Conservation (phyloP, 2,113 vertebrate species). For the Silurus meridionalis region DNA sequence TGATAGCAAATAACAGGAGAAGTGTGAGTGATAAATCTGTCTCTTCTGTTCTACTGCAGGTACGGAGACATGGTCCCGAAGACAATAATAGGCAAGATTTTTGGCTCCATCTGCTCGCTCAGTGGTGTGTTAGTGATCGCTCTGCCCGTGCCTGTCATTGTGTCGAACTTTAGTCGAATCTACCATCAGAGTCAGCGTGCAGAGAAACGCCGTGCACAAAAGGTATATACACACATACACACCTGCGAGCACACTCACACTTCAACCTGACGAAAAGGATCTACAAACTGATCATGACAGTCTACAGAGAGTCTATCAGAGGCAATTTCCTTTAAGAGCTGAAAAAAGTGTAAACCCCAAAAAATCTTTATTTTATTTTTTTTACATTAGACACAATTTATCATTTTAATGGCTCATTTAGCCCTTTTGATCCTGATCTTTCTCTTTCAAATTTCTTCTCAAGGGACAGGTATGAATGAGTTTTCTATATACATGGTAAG, state of each 20-base stretch:
- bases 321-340: too few relatives aligned
- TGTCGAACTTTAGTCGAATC: conserved; percentile 98
- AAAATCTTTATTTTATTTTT: too few relatives aligned
- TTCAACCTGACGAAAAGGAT: neutral
- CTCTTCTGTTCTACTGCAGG: conserved; percentile 66
- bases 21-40: neutral
- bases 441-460: neutral
- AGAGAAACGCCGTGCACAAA: conserved; percentile 92
- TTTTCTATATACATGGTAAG: too few relatives aligned
- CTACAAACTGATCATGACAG: neutral
- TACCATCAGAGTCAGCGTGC: conserved; percentile 97
- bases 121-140: conserved; percentile 96
- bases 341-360: too few relatives aligned
- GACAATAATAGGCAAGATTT: conserved; percentile 95
- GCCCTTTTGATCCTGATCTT: neutral
- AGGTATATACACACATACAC: conserved; percentile 71
- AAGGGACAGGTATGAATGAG: too few relatives aligned
- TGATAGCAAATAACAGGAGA: neutral
- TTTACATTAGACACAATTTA: neutral
- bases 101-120: conserved; percentile 92
- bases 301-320: neutral
- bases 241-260: neutral
- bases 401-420: neutral
- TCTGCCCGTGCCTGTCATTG: conserved; percentile 94
- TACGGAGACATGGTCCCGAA: conserved; percentile 98